Evolutionary conservation across 2,113 vertebrate genomes (phyloP).

Genomic region (Chunga burmeisteri): DNA sequence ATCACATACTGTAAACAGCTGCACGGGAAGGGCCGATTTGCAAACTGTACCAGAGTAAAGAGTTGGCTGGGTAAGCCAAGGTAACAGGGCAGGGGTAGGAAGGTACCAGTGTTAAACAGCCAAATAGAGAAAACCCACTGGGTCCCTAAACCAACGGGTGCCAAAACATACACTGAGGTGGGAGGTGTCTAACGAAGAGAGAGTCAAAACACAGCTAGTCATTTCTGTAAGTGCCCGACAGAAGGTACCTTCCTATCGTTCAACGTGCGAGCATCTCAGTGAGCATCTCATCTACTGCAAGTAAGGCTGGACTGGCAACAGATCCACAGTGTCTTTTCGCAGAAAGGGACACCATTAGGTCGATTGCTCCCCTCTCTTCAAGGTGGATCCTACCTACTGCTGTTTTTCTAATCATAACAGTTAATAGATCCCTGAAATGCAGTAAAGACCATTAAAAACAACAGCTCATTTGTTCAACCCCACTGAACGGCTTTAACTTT

Average conservation of each 20-base stretch:
- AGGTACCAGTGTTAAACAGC: not conserved
- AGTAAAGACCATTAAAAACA: not conserved
- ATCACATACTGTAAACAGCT: not conserved
- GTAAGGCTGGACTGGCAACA: not conserved
- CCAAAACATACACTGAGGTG: not conserved
- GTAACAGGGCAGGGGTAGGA: not conserved
- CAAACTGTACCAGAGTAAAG: not conserved
- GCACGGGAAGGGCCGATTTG: not conserved
- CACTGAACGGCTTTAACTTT: not conserved
- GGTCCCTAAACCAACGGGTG: not conserved
- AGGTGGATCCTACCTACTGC: not conserved
- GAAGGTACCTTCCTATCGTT: not conserved
- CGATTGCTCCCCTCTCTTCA: not conserved
- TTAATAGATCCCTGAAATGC: not conserved
- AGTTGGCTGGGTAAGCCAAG: not conserved
- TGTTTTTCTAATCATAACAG: not conserved
- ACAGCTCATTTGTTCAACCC: not conserved
- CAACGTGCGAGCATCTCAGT: fast-evolving
- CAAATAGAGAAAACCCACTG: not conserved
- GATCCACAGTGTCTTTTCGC: not conserved
- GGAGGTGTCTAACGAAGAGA: not conserved
- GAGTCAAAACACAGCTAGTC: not conserved
- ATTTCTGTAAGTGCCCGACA: not conserved
- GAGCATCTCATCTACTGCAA: not conserved
- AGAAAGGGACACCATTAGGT: not conserved